phyloP scores from a whole-genome alignment of 2,113 vertebrate genomes.

The Sceloporus tristichus region DNA sequence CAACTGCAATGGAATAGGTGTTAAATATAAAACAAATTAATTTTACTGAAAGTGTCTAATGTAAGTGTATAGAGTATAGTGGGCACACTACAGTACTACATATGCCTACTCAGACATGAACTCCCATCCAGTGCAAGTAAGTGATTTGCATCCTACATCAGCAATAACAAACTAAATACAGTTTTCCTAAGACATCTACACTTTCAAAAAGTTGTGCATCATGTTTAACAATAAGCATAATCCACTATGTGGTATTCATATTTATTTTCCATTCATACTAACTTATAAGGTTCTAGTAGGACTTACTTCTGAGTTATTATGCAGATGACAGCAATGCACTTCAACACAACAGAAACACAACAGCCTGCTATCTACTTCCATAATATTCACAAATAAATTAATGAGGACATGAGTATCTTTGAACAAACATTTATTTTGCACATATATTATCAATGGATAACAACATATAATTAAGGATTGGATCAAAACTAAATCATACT shows the following conservation, averaged over 20 bases:
- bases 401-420: neutral
- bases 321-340: too few species aligned
- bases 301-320: too few species aligned
- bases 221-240: neutral
- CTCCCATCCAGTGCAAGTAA: too few species aligned
- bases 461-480: too few species aligned
- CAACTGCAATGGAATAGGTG: neutral
- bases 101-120: neutral
- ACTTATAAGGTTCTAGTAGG: neutral
- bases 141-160: neutral
- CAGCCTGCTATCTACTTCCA: neutral
- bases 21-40: too few species aligned
- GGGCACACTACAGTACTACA: too few species aligned
- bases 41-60: too few species aligned
- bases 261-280: neutral
- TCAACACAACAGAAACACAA: neutral
- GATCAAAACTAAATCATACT: neutral
- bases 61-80: too few species aligned
- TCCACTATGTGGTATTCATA: neutral
- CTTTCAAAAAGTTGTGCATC: neutral
- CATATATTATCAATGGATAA: neutral
- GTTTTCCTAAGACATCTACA: neutral
- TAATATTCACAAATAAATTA: neutral
- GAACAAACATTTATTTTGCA: neutral
- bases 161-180: neutral